Conservation (phyloP, 2,113 vertebrate genomes). For the Sapayoa aenigma region DNA sequence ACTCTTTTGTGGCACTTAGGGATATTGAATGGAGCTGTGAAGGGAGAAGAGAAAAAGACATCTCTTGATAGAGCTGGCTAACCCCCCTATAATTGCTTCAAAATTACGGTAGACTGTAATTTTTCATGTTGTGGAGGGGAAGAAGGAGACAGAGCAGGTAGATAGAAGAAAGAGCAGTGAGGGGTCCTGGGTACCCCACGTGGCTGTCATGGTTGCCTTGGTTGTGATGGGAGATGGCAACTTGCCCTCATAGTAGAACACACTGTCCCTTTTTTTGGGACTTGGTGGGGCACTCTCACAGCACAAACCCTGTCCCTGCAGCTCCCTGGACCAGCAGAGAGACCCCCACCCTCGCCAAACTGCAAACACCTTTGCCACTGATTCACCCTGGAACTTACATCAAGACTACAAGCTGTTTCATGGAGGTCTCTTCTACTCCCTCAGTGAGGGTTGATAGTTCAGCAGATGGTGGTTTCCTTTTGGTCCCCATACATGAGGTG, state of each 20-base stretch:
- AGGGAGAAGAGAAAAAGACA: background rate
- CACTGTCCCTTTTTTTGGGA: background rate
- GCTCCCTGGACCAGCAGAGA: background rate
- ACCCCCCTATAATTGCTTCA: slow-evolving; percentile 17
- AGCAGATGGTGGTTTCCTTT: background rate
- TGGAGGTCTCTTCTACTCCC: background rate
- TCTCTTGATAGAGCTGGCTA: background rate
- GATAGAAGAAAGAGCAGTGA: background rate
- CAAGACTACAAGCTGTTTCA: background rate
- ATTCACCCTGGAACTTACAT: background rate
- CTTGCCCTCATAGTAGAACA: rapidly evolving
- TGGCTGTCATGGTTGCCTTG: background rate
- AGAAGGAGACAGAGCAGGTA: background rate
- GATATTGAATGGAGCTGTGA: slow-evolving; percentile 11
- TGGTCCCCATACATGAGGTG: rapidly evolving
- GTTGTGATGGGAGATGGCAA: background rate
- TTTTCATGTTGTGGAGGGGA: background rate
- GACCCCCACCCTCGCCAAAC: background rate
- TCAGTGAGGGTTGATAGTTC: rapidly evolving
- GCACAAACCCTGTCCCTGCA: background rate
- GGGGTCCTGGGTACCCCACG: background rate
- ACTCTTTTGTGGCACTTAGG: slow-evolving; percentile 8
- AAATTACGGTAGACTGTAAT: slow-evolving; percentile 15
- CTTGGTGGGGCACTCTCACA: background rate
- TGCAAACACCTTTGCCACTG: background rate